phyloP scores from a whole-genome alignment of 1,140 invertebrate genomes.

The Schlechtendalia chinensis region DNA sequence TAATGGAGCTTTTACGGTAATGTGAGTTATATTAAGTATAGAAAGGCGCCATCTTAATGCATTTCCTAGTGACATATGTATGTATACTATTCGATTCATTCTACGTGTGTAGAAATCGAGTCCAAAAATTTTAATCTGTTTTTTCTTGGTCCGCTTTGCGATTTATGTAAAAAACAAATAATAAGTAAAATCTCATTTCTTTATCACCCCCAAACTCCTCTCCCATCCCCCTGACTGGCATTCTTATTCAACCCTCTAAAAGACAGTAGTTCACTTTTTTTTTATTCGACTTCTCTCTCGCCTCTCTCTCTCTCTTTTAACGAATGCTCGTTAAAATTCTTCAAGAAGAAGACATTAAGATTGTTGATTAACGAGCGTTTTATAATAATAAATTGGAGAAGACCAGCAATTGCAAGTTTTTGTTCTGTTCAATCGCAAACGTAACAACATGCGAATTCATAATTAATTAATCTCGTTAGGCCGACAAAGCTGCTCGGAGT shows the following conservation, averaged over 20 bases:
- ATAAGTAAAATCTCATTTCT: constrained; percentile 40
- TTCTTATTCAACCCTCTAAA: neutral
- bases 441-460: constrained; percentile 32
- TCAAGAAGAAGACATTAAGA: constrained; percentile 47
- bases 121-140: constrained; percentile 8
- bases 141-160: neutral
- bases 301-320: neutral
- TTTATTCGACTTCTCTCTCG: neutral
- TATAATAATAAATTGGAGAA: constrained; percentile 45
- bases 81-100: neutral
- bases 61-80: no score
- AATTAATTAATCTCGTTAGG: constrained; percentile 48
- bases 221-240: no score
- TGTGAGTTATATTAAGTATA: no score
- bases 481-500: neutral
- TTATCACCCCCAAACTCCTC: neutral
- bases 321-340: constrained; percentile 47
- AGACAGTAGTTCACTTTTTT: constrained; percentile 41
- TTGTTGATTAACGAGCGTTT: constrained; percentile 47
- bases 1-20: no score
- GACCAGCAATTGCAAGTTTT: constrained; percentile 37
- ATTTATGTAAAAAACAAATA: constrained; percentile 28
- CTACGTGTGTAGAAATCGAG: neutral
- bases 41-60: no score
- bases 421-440: constrained; percentile 38